Evolutionary conservation across 2,888 invertebrate genomes (phyloP), one percentile per base, ranked within the genome.

Genomic region (Hypselothyrea guttata): DNA sequence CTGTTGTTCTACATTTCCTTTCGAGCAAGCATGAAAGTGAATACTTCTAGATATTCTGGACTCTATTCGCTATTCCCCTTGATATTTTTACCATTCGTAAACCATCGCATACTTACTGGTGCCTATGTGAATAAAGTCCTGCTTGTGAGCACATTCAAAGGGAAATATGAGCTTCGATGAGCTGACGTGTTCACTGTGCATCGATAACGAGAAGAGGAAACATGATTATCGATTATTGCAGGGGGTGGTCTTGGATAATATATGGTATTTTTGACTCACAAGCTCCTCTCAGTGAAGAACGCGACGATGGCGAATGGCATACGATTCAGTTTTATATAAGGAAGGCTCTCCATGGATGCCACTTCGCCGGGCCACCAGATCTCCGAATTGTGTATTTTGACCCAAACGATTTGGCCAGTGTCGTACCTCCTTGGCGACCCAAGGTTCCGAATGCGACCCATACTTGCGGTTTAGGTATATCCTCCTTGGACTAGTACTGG

Each of bases 311-410:
- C 95, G 75, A 96, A 93, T n/a, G 95, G 94, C 71, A 92, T 92
- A 86, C 94, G 94, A 82, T 92, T 91, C 84, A 94, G 92, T 40
- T 77, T 70, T 51, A 93, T 92, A 41, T 90, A 89, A 61, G 93
- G 90, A 72, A 94, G 91, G 85, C 95, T 94, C 73, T 93, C 91
- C 49, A 91, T 90, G 64, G 92, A 92, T 40, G 93, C 92, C 60
- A 96, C 95, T 89, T 94, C 94, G 8, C 95, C 96, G 18, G 96
- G 96, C 96, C 96, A 96, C 95, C 96, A 96, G 83, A 93, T 93
- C 38, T 78, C 79, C 1, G 71, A 59, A 34, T 93, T 92, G 33
- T 95, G 94, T 64, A 96, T 90, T 89, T 96, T 96, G 13, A 96
- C 95, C 96, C 96, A 96, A 66, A 96, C 96, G 81, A 96, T 91